Conservation (phyloP, 1,140 invertebrate genomes). For the Zaprionus taronus region DNA sequence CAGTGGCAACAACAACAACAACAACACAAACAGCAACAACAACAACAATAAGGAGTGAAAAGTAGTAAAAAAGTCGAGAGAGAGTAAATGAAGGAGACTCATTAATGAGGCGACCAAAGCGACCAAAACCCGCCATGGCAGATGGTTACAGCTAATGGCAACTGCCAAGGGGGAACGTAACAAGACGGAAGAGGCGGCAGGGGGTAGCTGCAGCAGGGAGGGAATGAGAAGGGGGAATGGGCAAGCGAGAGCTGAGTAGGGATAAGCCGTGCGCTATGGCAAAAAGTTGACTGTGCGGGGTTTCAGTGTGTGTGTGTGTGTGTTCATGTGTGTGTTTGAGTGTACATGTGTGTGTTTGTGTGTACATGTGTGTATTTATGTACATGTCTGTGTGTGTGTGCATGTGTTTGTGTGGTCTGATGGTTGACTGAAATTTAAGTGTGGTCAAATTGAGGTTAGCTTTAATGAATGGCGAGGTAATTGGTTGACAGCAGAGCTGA, state of each 20-base stretch:
- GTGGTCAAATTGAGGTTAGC: constrained; percentile 50
- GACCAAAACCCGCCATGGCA: constrained; percentile 15
- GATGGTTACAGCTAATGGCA: constrained; percentile 6
- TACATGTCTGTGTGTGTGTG: not conserved
- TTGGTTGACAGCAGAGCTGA: constrained; percentile 12
- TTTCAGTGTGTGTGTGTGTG: not conserved
- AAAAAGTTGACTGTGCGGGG: constrained; percentile 29
- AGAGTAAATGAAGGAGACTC: constrained; percentile 32
- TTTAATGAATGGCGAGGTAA: constrained; percentile 46
- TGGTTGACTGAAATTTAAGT: constrained; percentile 42
- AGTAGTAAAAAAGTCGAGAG: constrained; percentile 38
- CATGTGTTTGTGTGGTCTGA: constrained; percentile 8
- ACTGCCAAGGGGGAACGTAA: not conserved
- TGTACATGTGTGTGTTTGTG: not conserved
- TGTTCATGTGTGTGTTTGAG: not conserved
- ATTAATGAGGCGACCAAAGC: constrained; percentile 46
- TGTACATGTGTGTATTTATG: no score
- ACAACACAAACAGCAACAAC: constrained; percentile 10
- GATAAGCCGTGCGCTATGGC: constrained; percentile 27
- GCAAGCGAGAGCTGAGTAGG: constrained; percentile 3
- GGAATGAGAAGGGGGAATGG: not conserved
- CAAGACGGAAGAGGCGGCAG: not conserved
- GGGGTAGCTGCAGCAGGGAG: not conserved
- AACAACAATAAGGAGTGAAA: constrained; percentile 19
- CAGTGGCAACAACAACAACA: constrained; percentile 17